Evolutionary conservation across 2,113 vertebrate species (phyloP).

Genomic region (Nothoprocta perdicaria): DNA sequence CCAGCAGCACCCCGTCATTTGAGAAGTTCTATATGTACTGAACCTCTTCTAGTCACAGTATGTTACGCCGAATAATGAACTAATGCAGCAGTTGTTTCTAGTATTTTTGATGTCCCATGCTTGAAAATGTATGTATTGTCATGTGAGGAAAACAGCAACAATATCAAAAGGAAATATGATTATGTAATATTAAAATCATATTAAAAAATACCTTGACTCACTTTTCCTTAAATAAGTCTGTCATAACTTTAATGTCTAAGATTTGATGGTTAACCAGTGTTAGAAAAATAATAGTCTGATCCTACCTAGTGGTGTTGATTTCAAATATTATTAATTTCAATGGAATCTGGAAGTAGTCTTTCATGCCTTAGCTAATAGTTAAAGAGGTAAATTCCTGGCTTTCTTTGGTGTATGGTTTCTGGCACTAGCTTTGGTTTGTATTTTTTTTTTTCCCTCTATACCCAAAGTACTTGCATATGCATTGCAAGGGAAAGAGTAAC

Average conservation of each 20-base stretch:
- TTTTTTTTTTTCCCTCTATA: not conserved
- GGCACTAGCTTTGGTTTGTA: not conserved
- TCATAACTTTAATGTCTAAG: not conserved
- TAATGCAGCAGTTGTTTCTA: not conserved
- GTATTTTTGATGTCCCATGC: not conserved
- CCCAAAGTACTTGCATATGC: not conserved
- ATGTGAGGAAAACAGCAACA: not conserved
- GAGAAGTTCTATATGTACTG: not conserved
- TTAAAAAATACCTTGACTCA: fast-evolving
- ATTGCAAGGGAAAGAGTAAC: not conserved
- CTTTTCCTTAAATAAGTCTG: not conserved
- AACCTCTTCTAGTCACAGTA: fast-evolving
- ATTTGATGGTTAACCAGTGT: not conserved
- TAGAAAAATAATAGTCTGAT: not conserved
- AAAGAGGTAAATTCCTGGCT: not conserved
- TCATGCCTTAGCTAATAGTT: not conserved
- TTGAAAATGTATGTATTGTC: not conserved
- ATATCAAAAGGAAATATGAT: not conserved
- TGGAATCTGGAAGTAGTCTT: not conserved
- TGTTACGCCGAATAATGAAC: not conserved
- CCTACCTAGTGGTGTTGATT: not conserved
- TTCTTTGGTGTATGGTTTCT: not conserved
- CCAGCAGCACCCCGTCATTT: fast-evolving
- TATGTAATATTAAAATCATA: not conserved
- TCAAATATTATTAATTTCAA: not conserved